Percentiles rank a stretch among this genome's conserved stretches.
phyloP scores from a whole-genome alignment of 2,888 invertebrate species.

The Pseudococcus viburni region DNA sequence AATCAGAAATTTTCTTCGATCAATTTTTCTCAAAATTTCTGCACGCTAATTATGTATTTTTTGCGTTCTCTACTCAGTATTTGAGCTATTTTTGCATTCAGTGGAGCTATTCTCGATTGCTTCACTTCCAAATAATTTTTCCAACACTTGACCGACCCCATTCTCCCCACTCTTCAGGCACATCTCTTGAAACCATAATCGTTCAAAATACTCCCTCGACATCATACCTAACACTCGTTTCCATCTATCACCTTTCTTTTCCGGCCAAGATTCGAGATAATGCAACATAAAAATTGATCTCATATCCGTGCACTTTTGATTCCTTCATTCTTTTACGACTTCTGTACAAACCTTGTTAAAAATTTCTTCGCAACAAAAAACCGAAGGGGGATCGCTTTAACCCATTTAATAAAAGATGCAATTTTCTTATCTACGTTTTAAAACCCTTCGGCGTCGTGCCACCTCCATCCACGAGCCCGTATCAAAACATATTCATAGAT shows the following conservation, averaged over 20 bases:
- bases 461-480: not conserved
- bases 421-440: constrained; percentile 18
- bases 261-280: not conserved
- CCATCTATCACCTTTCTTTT: not conserved
- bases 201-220: not conserved
- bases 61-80: too few species aligned
- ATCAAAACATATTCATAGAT: not conserved
- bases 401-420: constrained; percentile 3
- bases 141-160: too few species aligned
- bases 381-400: not conserved
- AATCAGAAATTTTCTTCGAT: too few species aligned
- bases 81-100: too few species aligned
- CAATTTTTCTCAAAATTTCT: too few species aligned
- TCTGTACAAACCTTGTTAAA: not conserved
- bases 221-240: not conserved
- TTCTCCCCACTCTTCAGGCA: too few species aligned
- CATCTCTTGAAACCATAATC: not conserved
- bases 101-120: too few species aligned
- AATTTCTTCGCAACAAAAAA: constrained; percentile 9
- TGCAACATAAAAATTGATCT: not conserved
- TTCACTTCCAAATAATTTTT: too few species aligned
- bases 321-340: not conserved
- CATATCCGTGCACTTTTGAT: not conserved
- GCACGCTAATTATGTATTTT: too few species aligned
- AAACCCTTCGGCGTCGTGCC: not conserved